Conservation (phyloP, 2,888 invertebrate species). For the Eupithecia abbreviata region DNA sequence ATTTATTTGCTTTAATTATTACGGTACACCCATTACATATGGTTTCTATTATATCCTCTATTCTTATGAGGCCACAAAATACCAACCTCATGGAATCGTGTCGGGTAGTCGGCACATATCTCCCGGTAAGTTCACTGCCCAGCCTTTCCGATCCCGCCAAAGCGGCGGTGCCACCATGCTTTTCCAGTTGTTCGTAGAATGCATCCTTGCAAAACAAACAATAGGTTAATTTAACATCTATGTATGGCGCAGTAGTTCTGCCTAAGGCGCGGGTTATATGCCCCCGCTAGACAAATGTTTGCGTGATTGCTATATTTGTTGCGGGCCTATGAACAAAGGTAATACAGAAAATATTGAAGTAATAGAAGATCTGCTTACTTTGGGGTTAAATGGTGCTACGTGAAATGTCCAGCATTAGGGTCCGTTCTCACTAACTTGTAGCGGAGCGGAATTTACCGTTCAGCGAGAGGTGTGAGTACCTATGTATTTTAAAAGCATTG, state of each 20-base stretch:
- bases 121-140: constrained; percentile 63
- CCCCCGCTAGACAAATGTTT: background rate
- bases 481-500: background rate
- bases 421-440: background rate
- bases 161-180: constrained; percentile 85
- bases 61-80: background rate
- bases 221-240: background rate
- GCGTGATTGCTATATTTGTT: background rate
- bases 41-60: background rate
- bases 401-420: constrained; percentile 7
- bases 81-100: constrained; percentile 68
- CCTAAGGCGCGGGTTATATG: background rate
- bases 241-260: background rate
- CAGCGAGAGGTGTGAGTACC: background rate
- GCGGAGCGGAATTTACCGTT: background rate
- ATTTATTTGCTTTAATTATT: background rate
- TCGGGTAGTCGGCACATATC: constrained; percentile 68
- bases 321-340: background rate
- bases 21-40: too few species aligned
- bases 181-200: constrained; percentile 96
- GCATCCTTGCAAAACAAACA: constrained; percentile 86
- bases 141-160: constrained; percentile 80
- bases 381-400: background rate
- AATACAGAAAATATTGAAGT: background rate
- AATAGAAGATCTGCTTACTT: background rate